phyloP scores from a whole-genome alignment of 2,888 invertebrate genomes.

The Eristalis pertinax region DNA sequence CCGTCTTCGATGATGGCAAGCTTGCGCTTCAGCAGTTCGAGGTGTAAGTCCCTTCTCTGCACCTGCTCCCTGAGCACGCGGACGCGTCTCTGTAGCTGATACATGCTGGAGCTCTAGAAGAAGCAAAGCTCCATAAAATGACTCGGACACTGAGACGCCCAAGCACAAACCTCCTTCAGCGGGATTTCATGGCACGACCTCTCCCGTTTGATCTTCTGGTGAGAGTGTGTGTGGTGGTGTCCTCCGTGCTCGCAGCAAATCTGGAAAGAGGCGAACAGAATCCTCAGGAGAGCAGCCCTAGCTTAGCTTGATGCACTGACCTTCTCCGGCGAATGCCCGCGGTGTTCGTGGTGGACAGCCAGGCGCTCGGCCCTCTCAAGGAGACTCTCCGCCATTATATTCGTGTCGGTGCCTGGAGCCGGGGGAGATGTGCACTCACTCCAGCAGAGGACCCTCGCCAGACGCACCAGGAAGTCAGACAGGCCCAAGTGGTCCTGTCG shows the following conservation, averaged over 20 bases:
- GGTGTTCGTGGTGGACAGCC: slow-evolving; percentile 77
- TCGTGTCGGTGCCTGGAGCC: slow-evolving; percentile 79
- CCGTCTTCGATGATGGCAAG: slow-evolving; percentile 91
- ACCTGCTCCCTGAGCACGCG: slow-evolving; percentile 93
- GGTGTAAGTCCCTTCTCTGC: slow-evolving; percentile 94
- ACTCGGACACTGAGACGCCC: no score
- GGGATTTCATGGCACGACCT: slow-evolving; percentile 90
- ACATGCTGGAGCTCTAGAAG: slow-evolving; percentile 90
- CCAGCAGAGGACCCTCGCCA: slow-evolving; percentile 88
- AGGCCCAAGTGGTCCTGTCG: slow-evolving; percentile 82
- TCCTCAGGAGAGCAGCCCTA: not conserved
- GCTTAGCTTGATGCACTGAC: slow-evolving; percentile 40
- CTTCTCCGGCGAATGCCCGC: slow-evolving; percentile 74
- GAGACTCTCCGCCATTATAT: slow-evolving; percentile 87
- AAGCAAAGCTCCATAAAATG: not conserved
- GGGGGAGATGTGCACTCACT: slow-evolving; percentile 80
- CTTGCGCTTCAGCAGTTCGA: slow-evolving; percentile 94
- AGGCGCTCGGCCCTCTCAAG: slow-evolving; percentile 91
- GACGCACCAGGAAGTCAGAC: slow-evolving; percentile 90
- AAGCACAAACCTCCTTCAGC: slow-evolving; percentile 87
- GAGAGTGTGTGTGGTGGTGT: slow-evolving; percentile 76
- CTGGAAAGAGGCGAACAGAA: slow-evolving; percentile 69
- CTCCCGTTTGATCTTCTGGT: slow-evolving; percentile 89
- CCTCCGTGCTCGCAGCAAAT: slow-evolving; percentile 75
- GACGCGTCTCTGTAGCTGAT: slow-evolving; percentile 93